phyloP scores from a whole-genome alignment of 2,113 vertebrate genomes.

The Gila orcuttii region DNA sequence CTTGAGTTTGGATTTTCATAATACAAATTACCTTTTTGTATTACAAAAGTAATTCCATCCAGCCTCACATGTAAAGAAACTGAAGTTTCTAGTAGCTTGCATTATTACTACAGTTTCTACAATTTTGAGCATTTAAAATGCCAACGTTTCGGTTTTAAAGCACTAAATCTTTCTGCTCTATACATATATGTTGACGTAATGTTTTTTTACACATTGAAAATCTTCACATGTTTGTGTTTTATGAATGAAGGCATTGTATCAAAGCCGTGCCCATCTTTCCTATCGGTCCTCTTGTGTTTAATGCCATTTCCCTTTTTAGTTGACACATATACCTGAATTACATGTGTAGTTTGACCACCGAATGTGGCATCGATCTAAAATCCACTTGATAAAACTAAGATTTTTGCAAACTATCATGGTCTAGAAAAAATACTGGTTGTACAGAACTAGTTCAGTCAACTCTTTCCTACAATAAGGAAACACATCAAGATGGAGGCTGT shows the following conservation, averaged over 20 bases:
- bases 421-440: constrained; percentile 28
- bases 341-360: constrained; percentile 41
- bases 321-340: constrained; percentile 58
- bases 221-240: constrained; percentile 38
- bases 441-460: constrained; percentile 21
- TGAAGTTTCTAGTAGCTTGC: neutral
- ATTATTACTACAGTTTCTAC: constrained; percentile 2
- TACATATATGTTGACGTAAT: constrained; percentile 44
- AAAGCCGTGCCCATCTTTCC: constrained; percentile 34
- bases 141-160: constrained; percentile 1
- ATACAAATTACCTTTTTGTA: neutral
- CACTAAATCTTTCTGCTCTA: constrained; percentile 36
- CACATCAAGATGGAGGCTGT: constrained; percentile 19
- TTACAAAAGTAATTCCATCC: constrained; percentile 2
- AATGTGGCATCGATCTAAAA: constrained; percentile 27
- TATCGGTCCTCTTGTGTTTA: neutral
- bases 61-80: neutral
- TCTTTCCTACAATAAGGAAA: constrained; percentile 35
- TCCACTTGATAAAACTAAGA: constrained; percentile 23
- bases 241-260: constrained; percentile 52
- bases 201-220: constrained; percentile 43
- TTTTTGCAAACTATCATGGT: constrained; percentile 13
- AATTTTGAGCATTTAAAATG: constrained; percentile 41
- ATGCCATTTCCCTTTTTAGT: constrained; percentile 20
- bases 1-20: constrained; percentile 21